Evolutionary conservation across 2,797 vertebrate genomes (phyloP).

Genomic region (Neostethus bicornis): DNA sequence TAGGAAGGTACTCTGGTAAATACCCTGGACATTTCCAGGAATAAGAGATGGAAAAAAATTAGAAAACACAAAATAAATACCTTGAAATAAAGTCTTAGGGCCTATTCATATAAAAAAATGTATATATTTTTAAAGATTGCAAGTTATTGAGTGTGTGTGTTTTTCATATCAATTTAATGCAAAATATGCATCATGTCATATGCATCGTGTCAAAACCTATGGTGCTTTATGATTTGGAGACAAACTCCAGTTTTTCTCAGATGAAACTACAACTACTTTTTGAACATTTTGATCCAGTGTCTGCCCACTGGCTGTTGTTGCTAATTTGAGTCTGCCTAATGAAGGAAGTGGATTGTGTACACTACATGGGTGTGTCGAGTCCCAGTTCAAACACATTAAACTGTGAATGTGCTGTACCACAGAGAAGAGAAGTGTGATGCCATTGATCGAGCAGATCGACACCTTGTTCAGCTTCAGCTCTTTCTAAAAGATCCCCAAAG

Average conservation of each 20-base stretch:
- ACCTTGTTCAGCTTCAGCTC: conserved; percentile 1
- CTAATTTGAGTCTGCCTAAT: conserved; percentile 56
- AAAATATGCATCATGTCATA: background rate
- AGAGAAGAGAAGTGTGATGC: conserved; percentile 8
- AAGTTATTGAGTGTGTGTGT: background rate
- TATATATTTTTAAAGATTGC: too few species aligned
- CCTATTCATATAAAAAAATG: conserved; percentile 9
- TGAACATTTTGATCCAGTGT: conserved; percentile 45
- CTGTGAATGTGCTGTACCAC: conserved; percentile 25
- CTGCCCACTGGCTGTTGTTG: conserved; percentile 23
- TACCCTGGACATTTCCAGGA: background rate
- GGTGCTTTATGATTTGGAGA: background rate
- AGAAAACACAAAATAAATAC: background rate
- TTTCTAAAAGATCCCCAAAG: conserved; percentile 18
- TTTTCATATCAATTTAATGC: conserved; percentile 6
- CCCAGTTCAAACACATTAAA: conserved; percentile 61
- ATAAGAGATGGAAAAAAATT: background rate
- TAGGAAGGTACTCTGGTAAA: background rate
- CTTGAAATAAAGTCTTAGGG: background rate
- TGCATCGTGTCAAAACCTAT: background rate
- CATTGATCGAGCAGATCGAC: conserved; percentile 20
- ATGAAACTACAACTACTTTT: background rate
- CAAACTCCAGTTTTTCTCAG: background rate
- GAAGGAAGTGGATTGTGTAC: conserved; percentile 75
- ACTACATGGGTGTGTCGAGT: conserved; percentile 70